phyloP scores from a whole-genome alignment of 2,797 vertebrate species.

The Manis javanica region DNA sequence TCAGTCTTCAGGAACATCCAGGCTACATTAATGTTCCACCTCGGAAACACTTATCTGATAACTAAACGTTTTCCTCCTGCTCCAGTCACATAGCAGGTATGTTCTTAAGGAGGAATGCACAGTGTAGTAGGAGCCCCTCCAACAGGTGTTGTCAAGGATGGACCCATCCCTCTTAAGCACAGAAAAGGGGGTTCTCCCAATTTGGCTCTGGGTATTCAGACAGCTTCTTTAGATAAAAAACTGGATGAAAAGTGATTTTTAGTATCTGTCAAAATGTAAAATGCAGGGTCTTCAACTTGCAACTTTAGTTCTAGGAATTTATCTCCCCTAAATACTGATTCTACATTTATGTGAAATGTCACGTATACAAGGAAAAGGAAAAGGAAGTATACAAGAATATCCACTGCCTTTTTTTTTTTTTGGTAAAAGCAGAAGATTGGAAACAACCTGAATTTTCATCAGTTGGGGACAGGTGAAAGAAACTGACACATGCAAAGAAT shows the following conservation, averaged over 20 bases:
- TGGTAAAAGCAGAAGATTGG: neutral
- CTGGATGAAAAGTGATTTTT: neutral
- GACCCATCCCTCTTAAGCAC: neutral
- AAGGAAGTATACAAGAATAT: neutral
- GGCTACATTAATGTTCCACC: neutral
- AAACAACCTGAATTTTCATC: neutral
- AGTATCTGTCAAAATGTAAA: neutral
- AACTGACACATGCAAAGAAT: no score
- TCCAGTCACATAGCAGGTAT: neutral
- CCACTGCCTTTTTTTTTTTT: neutral
- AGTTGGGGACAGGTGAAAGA: neutral
- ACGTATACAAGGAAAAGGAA: no score
- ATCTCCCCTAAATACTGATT: neutral
- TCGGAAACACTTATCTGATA: neutral
- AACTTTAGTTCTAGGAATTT: neutral
- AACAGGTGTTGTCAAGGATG: no score
- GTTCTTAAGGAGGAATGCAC: neutral
- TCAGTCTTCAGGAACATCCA: neutral
- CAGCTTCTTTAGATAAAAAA: neutral
- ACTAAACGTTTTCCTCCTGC: neutral
- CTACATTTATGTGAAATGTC: neutral
- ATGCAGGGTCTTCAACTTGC: neutral
- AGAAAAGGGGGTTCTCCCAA: neutral
- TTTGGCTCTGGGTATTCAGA: neutral
- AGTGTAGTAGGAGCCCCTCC: neutral